Evolutionary conservation across 1,140 invertebrate genomes (phyloP).

Genomic region (Drosophila kepulauana): DNA sequence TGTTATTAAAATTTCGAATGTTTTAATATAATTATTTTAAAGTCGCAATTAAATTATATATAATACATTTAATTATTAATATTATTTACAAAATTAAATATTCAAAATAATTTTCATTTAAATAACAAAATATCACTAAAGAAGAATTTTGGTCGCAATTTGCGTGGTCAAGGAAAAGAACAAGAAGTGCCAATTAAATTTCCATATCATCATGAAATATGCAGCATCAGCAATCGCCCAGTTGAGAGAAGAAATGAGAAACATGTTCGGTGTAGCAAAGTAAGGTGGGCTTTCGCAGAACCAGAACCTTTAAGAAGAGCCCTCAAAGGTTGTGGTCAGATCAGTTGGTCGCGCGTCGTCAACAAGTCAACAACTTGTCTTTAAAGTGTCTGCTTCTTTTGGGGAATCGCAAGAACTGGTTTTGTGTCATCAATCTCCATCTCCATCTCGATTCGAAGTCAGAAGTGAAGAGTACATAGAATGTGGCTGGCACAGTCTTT

Average conservation of each 20-base stretch:
- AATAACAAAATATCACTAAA: too few species aligned
- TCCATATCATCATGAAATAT: slow-evolving; percentile 4
- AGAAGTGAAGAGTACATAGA: slow-evolving; percentile 1
- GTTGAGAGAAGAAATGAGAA: neutral
- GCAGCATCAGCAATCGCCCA: slow-evolving; percentile 4
- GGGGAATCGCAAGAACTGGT: slow-evolving; percentile 54
- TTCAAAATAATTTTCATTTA: too few species aligned
- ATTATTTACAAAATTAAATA: too few species aligned
- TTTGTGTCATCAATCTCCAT: slow-evolving; percentile 38
- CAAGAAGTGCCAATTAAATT: slow-evolving; percentile 8
- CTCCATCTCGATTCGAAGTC: neutral
- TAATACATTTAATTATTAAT: too few species aligned
- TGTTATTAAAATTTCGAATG: too few species aligned
- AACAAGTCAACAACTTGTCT: slow-evolving; percentile 29
- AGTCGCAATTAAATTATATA: too few species aligned
- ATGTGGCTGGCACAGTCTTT: slow-evolving; percentile 46
- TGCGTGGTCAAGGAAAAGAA: neutral
- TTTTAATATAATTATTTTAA: too few species aligned
- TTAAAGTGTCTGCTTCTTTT: neutral
- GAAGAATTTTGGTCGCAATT: neutral
- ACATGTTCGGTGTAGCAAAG: neutral
- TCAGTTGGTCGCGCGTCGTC: slow-evolving; percentile 63
- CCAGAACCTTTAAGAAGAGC: slow-evolving; percentile 68
- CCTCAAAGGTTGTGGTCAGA: slow-evolving; percentile 24
- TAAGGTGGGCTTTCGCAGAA: neutral